These are phyloP conservation scores for Plotosus lineatus DNA, from an alignment of 2,113 vertebrate species.

Conservation along the genomic window DNA sequence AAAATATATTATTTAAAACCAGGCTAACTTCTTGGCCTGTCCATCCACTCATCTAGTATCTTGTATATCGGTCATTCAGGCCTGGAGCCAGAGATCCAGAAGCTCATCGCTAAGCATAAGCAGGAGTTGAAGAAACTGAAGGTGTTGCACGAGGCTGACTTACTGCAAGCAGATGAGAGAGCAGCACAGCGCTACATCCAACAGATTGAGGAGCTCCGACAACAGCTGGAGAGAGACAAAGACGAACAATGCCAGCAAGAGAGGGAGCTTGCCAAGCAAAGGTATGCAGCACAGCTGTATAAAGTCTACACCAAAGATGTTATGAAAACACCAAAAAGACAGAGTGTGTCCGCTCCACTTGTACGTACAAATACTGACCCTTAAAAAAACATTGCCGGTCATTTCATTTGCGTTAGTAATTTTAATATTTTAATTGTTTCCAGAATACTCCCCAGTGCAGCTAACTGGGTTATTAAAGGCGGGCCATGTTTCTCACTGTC, in stretches of 20 bases:
- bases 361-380: constrained; percentile 5
- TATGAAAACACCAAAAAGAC: neutral
- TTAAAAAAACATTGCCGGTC: neutral
- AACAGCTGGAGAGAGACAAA: constrained; percentile 79
- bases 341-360: neutral
- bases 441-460: too few species aligned
- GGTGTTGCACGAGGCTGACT: constrained; percentile 85
- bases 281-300: constrained; percentile 61
- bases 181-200: constrained; percentile 77
- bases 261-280: constrained; percentile 79
- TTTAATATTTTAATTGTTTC: neutral
- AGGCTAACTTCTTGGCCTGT: too few species aligned
- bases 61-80: constrained; percentile 67
- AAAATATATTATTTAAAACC: too few species aligned
- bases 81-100: constrained; percentile 95
- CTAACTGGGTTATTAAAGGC: too few species aligned
- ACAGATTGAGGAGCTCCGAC: constrained; percentile 82
- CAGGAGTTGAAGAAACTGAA: constrained; percentile 87
- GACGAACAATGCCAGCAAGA: constrained; percentile 83
- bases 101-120: constrained; percentile 86
- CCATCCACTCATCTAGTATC: too few species aligned
- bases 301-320: neutral
- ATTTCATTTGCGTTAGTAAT: neutral
- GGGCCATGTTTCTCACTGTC: too few species aligned
- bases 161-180: constrained; percentile 80